These are phyloP conservation scores for Zoanthus sansibaricus DNA, from an alignment of 92 coral and sea anemone genomes.

Conservation along the genomic window DNA sequence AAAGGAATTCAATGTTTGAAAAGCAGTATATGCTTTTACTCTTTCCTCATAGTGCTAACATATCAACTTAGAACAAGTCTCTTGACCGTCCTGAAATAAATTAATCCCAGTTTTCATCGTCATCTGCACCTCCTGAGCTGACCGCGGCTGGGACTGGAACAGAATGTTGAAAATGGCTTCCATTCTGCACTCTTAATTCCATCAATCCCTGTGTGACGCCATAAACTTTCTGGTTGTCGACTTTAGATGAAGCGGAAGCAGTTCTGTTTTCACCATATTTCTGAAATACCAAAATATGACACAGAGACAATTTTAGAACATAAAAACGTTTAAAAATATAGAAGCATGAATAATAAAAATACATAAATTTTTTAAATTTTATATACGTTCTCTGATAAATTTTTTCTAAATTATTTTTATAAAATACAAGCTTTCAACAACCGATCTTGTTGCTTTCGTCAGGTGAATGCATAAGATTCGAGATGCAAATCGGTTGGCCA, in stretches of 20 bases:
- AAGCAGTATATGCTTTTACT: background rate
- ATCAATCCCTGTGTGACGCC: conserved; percentile 5
- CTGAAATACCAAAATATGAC: background rate
- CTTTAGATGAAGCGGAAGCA: background rate
- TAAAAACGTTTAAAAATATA: no score
- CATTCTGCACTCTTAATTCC: background rate
- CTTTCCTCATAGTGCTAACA: background rate
- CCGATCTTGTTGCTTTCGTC: no score
- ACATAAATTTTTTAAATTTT: no score
- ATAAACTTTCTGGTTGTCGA: background rate
- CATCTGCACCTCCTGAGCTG: conserved; percentile 16
- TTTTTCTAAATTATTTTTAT: no score
- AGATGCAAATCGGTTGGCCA: no score
- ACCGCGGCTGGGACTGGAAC: conserved; percentile 1
- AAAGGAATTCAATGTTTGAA: no score
- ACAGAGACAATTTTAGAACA: no score
- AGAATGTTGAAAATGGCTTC: conserved; percentile 12
- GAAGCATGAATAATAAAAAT: no score
- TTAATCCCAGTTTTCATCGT: conserved; percentile 48
- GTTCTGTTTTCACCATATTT: conserved; percentile 7
- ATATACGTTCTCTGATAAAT: no score
- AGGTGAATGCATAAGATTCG: no score
- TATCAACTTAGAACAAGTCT: background rate
- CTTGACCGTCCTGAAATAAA: background rate
- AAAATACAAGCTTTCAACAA: no score